These are phyloP conservation scores for Benitochromis conjunctus DNA, from an alignment of 2,113 vertebrate genomes.

Conservation along the genomic window DNA sequence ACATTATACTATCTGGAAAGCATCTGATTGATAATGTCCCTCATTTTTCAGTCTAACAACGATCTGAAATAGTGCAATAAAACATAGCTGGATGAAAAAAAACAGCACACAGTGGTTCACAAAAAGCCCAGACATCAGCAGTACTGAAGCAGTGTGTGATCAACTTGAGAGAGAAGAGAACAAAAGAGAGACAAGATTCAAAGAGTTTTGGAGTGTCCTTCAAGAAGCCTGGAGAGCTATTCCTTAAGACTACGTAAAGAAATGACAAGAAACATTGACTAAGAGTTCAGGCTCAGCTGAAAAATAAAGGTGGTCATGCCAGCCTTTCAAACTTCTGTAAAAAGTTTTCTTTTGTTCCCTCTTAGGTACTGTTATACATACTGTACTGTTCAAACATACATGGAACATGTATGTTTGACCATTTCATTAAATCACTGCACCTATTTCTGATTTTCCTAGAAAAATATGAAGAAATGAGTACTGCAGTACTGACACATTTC, in stretches of 20 bases:
- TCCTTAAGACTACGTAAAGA: neutral
- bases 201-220: neutral
- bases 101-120: neutral
- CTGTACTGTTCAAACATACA: too few relatives aligned
- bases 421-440: too few relatives aligned
- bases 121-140: neutral
- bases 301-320: neutral
- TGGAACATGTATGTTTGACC: too few relatives aligned
- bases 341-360: neutral
- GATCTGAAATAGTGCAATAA: neutral
- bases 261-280: neutral
- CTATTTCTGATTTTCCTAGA: neutral
- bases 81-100: neutral
- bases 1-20: neutral
- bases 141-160: neutral
- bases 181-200: neutral
- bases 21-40: neutral
- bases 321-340: neutral
- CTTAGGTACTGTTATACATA: neutral
- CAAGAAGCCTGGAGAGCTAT: neutral
- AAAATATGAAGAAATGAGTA: neutral
- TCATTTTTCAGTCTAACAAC: neutral
- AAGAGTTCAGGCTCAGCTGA: neutral
- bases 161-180: neutral
- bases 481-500: neutral